Conservation (phyloP, 2,113 vertebrate species). For the Sinosuthora webbiana region DNA sequence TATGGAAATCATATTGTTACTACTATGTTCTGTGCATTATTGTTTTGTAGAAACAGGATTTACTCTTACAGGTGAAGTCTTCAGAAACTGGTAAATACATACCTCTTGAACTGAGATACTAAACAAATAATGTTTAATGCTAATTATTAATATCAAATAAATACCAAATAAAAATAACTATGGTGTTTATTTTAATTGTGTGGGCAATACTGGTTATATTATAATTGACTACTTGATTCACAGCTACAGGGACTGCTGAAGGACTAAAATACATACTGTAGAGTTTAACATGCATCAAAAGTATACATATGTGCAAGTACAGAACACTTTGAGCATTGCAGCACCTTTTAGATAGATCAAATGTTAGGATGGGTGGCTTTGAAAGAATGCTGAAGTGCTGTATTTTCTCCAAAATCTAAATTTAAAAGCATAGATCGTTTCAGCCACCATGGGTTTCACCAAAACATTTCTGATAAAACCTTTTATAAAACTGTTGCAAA, state of each 20-base stretch:
- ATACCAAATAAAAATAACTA: background rate
- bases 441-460: background rate
- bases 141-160: background rate
- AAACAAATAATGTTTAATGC: background rate
- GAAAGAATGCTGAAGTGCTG: background rate
- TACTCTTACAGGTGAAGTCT: background rate
- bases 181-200: background rate
- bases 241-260: background rate
- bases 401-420: background rate
- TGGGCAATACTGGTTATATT: background rate
- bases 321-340: background rate
- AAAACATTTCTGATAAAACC: background rate
- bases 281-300: background rate
- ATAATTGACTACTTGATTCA: background rate
- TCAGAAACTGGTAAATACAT: background rate
- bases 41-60: background rate
- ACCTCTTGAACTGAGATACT: background rate
- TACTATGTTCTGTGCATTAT: background rate
- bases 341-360: background rate
- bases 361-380: background rate
- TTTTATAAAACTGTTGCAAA: background rate
- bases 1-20: background rate
- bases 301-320: background rate
- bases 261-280: background rate
- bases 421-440: background rate